Conservation (phyloP, 2,888 invertebrate genomes). For the Caenorhabditis wallacei region DNA sequence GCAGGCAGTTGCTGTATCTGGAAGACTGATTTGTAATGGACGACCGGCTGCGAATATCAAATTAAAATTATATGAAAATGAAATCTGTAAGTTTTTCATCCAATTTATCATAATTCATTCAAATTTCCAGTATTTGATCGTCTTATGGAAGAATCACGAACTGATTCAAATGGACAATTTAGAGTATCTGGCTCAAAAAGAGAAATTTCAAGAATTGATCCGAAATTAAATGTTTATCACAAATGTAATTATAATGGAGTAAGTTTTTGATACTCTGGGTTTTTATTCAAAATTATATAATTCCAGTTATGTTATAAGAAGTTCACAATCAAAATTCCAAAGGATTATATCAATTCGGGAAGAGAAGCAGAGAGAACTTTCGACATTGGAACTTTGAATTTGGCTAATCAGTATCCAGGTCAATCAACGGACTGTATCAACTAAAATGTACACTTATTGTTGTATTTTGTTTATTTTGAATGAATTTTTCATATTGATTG, state of each 20-base stretch:
- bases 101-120: neutral
- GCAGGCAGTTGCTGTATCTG: conserved; percentile 71
- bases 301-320: conserved; percentile 71
- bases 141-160: conserved; percentile 59
- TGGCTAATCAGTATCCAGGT: conserved; percentile 73
- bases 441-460: conserved; percentile 19
- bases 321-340: conserved; percentile 73
- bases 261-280: neutral
- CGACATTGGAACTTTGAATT: conserved; percentile 73
- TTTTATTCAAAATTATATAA: neutral
- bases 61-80: conserved; percentile 72
- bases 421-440: conserved; percentile 74
- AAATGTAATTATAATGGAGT: conserved; percentile 74
- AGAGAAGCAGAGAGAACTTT: conserved; percentile 66
- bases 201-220: conserved; percentile 71
- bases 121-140: conserved; percentile 69
- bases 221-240: conserved; percentile 74
- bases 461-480: neutral
- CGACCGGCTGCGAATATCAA: conserved; percentile 66
- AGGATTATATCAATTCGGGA: conserved; percentile 68
- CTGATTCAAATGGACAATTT: conserved; percentile 70
- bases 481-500: conserved; percentile 2
- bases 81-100: conserved; percentile 41
- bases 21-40: conserved; percentile 71
- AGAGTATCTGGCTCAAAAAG: conserved; percentile 67